Evolutionary conservation across 2,113 vertebrate species (phyloP).

Genomic region (Cyprinodon brontotheroides): DNA sequence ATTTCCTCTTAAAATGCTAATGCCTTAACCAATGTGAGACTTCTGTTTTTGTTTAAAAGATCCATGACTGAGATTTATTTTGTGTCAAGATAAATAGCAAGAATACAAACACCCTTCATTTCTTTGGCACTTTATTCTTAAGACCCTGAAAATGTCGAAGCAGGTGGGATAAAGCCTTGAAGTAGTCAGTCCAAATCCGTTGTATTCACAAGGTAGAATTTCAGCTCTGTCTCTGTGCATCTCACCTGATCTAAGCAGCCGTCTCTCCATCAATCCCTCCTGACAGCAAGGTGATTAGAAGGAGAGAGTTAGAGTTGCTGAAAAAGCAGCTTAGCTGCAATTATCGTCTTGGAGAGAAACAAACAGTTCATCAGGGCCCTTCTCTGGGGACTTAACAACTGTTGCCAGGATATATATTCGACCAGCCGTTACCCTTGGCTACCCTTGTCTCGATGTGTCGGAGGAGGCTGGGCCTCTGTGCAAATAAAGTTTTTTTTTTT

Average conservation of each 20-base stretch:
- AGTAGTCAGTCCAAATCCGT: neutral
- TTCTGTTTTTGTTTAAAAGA: neutral
- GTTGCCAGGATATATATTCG: constrained; percentile 63
- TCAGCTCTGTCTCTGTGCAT: neutral
- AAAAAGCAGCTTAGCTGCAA: constrained; percentile 64
- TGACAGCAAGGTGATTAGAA: constrained; percentile 53
- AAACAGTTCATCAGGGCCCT: constrained; percentile 63
- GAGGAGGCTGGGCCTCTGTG: neutral
- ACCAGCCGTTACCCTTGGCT: constrained; percentile 61
- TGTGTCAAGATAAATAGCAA: neutral
- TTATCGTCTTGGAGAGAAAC: constrained; percentile 56
- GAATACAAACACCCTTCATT: neutral
- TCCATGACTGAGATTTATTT: neutral
- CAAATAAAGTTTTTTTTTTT: constrained; percentile 23
- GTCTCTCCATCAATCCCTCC: constrained; percentile 27
- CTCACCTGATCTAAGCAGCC: constrained; percentile 30
- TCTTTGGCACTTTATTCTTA: neutral
- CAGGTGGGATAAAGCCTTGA: neutral
- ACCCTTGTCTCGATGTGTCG: constrained; percentile 58
- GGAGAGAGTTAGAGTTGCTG: constrained; percentile 51
- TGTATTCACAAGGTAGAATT: neutral
- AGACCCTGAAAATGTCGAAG: neutral
- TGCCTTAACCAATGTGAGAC: neutral
- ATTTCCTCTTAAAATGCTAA: neutral
- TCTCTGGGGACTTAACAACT: constrained; percentile 54